Percentiles rank a stretch among this genome's conserved stretches.
Evolutionary conservation across 2,797 vertebrate genomes (phyloP).

Genomic region (Menidia menidia): DNA sequence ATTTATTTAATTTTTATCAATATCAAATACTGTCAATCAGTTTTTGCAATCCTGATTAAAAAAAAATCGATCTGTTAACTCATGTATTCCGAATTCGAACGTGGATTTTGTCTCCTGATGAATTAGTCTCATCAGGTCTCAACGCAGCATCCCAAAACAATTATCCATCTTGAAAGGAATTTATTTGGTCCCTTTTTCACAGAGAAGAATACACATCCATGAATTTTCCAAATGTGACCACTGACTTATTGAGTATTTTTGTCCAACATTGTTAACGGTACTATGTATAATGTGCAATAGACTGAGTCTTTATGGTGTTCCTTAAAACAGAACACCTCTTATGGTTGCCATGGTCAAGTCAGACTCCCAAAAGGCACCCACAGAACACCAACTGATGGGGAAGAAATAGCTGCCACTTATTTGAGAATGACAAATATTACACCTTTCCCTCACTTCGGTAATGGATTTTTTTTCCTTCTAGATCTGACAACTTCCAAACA

Average conservation of each 20-base stretch:
- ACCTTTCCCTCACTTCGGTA: slow-evolving; percentile 44
- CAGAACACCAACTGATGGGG: slow-evolving; percentile 31
- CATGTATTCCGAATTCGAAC: no score
- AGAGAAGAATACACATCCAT: background rate
- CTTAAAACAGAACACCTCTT: background rate
- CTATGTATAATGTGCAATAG: background rate
- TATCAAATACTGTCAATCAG: no score
- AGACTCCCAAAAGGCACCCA: slow-evolving; percentile 31
- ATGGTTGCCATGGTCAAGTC: slow-evolving; percentile 26
- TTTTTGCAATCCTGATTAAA: no score
- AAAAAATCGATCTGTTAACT: no score
- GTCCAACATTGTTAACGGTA: background rate
- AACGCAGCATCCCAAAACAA: no score
- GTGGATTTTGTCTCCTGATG: no score
- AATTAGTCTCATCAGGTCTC: no score
- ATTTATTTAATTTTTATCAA: no score
- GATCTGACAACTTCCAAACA: slow-evolving; percentile 54
- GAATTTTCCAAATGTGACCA: background rate
- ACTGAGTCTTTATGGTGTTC: background rate
- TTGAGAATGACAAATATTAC: slow-evolving; percentile 68
- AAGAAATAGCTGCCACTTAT: slow-evolving; percentile 53
- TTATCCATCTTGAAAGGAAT: no score
- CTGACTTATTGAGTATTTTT: background rate
- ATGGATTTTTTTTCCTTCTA: slow-evolving; percentile 60
- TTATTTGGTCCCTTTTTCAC: background rate